Conservation (phyloP, 1,140 invertebrate species). For the Drosophila subobscura region DNA sequence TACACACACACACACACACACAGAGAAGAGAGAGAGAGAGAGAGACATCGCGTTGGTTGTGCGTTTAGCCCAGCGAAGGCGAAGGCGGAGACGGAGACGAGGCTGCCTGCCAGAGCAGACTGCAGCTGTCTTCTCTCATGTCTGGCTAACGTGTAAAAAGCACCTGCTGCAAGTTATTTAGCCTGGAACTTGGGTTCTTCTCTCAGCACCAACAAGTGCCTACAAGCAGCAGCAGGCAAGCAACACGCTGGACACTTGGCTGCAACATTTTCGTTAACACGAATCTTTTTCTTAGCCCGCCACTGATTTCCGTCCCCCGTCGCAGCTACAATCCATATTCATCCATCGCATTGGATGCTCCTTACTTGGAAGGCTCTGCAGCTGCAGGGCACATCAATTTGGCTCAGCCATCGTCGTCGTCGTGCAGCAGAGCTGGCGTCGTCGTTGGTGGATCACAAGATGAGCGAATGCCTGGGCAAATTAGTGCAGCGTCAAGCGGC, state of each 20-base stretch:
- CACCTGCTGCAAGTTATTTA: constrained; percentile 81
- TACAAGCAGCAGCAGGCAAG: no score
- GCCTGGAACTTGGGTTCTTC: no score
- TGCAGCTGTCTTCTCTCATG: constrained; percentile 73
- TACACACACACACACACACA: constrained; percentile 48
- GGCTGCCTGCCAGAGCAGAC: background rate
- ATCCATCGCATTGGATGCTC: constrained; percentile 3
- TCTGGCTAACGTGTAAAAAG: constrained; percentile 77
- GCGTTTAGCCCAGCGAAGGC: constrained; percentile 44
- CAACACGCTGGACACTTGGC: no score
- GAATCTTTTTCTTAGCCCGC: no score
- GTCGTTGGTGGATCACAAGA: constrained; percentile 53
- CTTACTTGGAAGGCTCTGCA: constrained; percentile 28
- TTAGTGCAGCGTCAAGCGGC: constrained; percentile 77
- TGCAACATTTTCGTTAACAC: no score
- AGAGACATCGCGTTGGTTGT: constrained; percentile 1
- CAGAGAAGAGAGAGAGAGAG: background rate
- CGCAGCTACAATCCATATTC: background rate
- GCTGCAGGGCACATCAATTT: constrained; percentile 75
- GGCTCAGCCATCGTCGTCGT: constrained; percentile 47
- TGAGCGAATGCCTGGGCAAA: constrained; percentile 78
- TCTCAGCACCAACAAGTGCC: no score
- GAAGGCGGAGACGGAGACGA: background rate
- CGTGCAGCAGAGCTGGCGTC: background rate
- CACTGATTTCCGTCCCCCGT: no score